Base-by-base conservation (phyloP, 1,140 invertebrate species). In the Aplysia californica region DNA sequence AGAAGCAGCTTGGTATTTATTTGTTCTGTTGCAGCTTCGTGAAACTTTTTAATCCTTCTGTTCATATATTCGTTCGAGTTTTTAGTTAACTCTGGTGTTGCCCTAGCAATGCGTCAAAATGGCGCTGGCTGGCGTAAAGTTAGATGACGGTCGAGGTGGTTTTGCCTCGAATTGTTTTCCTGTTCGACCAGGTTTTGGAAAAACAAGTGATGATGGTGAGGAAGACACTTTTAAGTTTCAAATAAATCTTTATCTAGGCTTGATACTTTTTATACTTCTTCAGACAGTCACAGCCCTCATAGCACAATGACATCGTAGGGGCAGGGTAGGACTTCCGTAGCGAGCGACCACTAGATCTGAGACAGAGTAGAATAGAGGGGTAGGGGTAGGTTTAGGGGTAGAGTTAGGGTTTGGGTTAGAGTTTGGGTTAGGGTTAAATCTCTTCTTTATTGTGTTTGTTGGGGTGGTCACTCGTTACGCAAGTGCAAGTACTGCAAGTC, bases 41-140 rank as follows among this genome's bases (percentile, higher is more conserved):
- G 6, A 61, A 6, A 35, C 20, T 23, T 4, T 65, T 20, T 6
- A 39, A 68, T 44, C 23, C 18, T 33, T 39, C 36, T 36, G 31
- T 5, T 65, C 31, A n/a, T 65, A 33, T 65, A 15, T 6, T 5
- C 6, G 31, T 65, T 65, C 4, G n/a, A 26, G 61, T 26, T 15
- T 26, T 35, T 2, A 6, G 20, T 33, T 65, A 4, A 23, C 10
- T 38, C 23, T 33, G 3, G 10, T 26, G 69, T 87, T 86, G 74
- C 85, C 80, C 61, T 83, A 80, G 85, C 67, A 75, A 85, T 84
- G 86, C 83, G 86, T 87, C 77, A 90, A 87, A 80, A 87, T 87
- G 86, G 85, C 86, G 78, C 38, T 83, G 38, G 56, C 85, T 35
- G 84, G 83, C 23, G 83, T 87, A 21, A 87, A 87, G 81, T 87